These are phyloP conservation scores for Spermophilus dauricus DNA, from an alignment of 2,113 vertebrate species.

Conservation along the genomic window DNA sequence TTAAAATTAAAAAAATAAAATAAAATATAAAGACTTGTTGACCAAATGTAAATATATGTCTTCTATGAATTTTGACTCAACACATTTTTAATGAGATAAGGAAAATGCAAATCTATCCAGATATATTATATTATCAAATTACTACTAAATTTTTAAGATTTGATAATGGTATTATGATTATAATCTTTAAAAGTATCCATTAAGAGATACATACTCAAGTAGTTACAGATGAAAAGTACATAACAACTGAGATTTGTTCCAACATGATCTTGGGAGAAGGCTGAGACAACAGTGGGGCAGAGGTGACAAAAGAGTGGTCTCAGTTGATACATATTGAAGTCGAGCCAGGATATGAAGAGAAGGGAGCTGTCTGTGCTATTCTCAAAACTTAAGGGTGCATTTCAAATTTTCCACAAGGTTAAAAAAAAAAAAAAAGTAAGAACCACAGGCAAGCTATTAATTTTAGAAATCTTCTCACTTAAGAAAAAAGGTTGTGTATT, in stretches of 20 bases:
- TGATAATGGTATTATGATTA: neutral
- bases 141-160: neutral
- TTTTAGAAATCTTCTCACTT: slow-evolving; percentile 33
- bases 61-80: neutral
- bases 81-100: neutral
- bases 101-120: neutral
- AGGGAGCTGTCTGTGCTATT: neutral
- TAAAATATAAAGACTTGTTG: neutral
- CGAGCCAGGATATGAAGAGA: neutral
- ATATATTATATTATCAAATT: neutral
- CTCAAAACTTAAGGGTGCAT: neutral
- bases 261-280: neutral
- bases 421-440: neutral
- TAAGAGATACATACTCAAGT: neutral
- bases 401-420: neutral
- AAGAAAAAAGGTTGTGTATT: slow-evolving; percentile 13
- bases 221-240: neutral
- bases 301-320: neutral
- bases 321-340: neutral
- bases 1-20: neutral
- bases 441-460: neutral
- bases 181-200: neutral
- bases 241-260: neutral
- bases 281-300: neutral
- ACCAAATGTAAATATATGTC: neutral